Evolutionary conservation across 30 jellyfish, hydroid and myxozoan species (phyloP), one percentile per base, ranked within the genome.

Genomic region (Nemopilema nomurai): DNA sequence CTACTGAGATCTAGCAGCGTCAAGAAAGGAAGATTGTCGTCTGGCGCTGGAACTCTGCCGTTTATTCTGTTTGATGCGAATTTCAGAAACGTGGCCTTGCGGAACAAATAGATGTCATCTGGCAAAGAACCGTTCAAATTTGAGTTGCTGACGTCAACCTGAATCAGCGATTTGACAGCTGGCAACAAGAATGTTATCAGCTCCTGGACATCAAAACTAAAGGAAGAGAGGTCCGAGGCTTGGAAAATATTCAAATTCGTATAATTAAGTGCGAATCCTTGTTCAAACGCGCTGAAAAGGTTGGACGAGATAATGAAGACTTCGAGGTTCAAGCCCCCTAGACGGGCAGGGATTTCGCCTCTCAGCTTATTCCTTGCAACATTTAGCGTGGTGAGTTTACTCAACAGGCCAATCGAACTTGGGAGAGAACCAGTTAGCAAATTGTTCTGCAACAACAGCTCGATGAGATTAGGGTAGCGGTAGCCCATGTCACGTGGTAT

Each of bases 401-500:
- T 51, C 71, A 76, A 27, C 68, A 75, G 53, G 17, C 93, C 93
- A 50, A 85, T 26, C 1, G 93, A 85, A 0, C 79, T 57, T 27
- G 93, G 93, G 27, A 85, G 49, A 9, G 49, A 20, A 19, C 93
- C 93, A 27, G 29, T 28, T 49, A 85, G 50, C 23, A 22, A 21
- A 52, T 85, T 85, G 83, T 73, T 85, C 33, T 75, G 87, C 21
- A 85, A 49, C 32, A 64, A 87, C 65, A 85, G 82, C 57, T 75
- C 83, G 19, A 0, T n/a, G 67, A 85, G 70, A 1, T 26, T 29
- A 4, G 93, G 93, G 28, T 51, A 85, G 26, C 82, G 21, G 22
- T n/a, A 9, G 13, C 93, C 93, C 24, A 85, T 49, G 78, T 85
- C 82, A 17, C 27, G 4, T 0, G 93, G 93, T n/a, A 85, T 74